Evolutionary conservation across 1,140 invertebrate genomes (phyloP).

Genomic region (Diplogasteroides magnus): DNA sequence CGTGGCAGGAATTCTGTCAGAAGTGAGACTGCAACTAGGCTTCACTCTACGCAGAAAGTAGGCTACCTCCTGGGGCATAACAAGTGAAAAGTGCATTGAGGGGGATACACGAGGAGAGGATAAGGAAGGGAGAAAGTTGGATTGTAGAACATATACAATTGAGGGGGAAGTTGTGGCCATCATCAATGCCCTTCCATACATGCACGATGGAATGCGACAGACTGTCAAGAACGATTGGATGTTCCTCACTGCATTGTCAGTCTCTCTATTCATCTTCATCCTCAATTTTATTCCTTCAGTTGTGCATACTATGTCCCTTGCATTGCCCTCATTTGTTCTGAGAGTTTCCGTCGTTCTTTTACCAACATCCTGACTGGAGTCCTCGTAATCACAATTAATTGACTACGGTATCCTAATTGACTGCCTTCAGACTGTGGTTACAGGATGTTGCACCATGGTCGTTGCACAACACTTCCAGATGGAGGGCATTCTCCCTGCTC

Average conservation of each 20-base stretch:
- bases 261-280: conserved; percentile 20
- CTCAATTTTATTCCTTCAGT: conserved; percentile 34
- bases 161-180: conserved; percentile 49
- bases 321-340: conserved; percentile 47
- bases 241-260: conserved; percentile 37
- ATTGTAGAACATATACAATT: conserved; percentile 7
- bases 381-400: conserved; percentile 27
- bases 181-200: conserved; percentile 48
- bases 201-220: conserved; percentile 34
- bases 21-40: no score
- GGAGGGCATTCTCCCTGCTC: conserved; percentile 38
- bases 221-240: conserved; percentile 35
- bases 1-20: no score
- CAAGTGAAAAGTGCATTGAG: no score
- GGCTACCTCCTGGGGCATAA: no score
- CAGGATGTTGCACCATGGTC: conserved; percentile 45
- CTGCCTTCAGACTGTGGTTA: conserved; percentile 41
- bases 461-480: conserved; percentile 39
- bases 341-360: no score
- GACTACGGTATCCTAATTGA: neutral
- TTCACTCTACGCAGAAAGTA: no score
- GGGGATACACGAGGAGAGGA: no score
- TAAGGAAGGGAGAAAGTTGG: no score
- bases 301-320: conserved; percentile 46
- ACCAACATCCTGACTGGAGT: conserved; percentile 49